Conservation (phyloP, 2,888 invertebrate genomes). For the Callosobruchus maculatus region DNA sequence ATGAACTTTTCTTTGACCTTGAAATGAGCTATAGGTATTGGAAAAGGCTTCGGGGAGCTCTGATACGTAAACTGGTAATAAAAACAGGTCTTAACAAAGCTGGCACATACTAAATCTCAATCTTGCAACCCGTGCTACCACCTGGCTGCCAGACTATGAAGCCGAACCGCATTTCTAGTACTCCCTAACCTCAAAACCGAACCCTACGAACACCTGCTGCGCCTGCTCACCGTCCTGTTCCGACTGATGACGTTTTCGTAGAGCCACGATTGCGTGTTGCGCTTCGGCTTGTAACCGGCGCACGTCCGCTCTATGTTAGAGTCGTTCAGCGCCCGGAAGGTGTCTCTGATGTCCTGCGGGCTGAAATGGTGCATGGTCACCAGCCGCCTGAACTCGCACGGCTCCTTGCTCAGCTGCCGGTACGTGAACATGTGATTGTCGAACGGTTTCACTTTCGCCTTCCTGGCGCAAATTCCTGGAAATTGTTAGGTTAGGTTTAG, state of each 20-base stretch:
- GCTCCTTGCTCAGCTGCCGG: conserved; percentile 14
- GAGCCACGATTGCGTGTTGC: neutral
- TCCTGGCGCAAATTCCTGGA: conserved; percentile 29
- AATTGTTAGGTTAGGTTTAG: neutral
- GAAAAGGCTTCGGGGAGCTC: too few relatives aligned
- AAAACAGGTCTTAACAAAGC: too few relatives aligned
- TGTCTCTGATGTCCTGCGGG: conserved; percentile 19
- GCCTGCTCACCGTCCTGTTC: neutral
- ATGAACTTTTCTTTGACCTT: too few relatives aligned
- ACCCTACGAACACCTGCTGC: neutral
- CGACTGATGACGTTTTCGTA: neutral
- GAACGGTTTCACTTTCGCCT: conserved; percentile 18
- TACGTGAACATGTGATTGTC: conserved; percentile 23
- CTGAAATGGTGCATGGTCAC: conserved; percentile 27
- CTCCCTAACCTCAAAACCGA: neutral
- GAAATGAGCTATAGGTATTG: too few relatives aligned
- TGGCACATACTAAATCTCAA: too few relatives aligned
- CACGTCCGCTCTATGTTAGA: conserved; percentile 4
- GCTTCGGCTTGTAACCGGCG: neutral
- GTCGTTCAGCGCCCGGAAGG: conserved; percentile 6
- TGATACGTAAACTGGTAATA: too few relatives aligned
- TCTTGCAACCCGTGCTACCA: neutral
- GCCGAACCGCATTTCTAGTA: neutral
- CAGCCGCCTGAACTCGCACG: conserved; percentile 21
- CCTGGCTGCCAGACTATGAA: neutral